A percentile compares a stretch with the other conserved stretches of the same genome.
Conservation (phyloP, 2,888 invertebrate species). For the Nemotelus nigrinus region DNA sequence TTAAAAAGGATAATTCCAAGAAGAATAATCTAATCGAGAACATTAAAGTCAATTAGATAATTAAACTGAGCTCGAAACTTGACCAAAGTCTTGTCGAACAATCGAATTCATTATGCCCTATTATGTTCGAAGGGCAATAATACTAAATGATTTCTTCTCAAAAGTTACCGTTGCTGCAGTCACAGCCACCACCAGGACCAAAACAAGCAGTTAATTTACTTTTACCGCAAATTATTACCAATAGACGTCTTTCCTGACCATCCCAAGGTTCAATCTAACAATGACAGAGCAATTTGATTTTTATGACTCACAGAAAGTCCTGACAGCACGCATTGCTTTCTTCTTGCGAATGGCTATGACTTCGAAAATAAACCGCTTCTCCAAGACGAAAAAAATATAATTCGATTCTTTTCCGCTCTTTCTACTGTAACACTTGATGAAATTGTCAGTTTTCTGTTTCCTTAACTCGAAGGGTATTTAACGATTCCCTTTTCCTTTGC, state of each 20-base stretch:
- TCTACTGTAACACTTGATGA: slow-evolving; percentile 16
- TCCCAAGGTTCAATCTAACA: background rate
- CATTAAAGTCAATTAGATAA: background rate
- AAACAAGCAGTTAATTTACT: slow-evolving; percentile 26
- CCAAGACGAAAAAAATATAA: slow-evolving; percentile 11
- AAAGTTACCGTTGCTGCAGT: background rate
- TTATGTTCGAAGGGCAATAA: slow-evolving; percentile 15
- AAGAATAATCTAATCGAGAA: background rate
- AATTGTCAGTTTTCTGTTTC: slow-evolving; percentile 25
- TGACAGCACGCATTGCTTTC: background rate
- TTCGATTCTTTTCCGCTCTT: too few relatives aligned
- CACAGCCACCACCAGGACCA: too few relatives aligned
- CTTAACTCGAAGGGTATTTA: background rate
- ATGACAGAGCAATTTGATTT: slow-evolving; percentile 30
- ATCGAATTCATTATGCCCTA: background rate
- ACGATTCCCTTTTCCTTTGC: background rate
- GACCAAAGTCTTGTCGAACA: background rate
- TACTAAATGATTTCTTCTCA: background rate
- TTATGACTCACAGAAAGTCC: slow-evolving; percentile 34
- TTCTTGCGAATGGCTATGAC: background rate
- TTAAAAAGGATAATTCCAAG: background rate
- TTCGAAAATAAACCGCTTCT: background rate
- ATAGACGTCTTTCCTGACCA: background rate
- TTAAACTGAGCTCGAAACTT: background rate
- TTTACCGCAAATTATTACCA: background rate